Base-by-base conservation (phyloP, 2,888 invertebrate species). In the Latheticus oryzae region DNA sequence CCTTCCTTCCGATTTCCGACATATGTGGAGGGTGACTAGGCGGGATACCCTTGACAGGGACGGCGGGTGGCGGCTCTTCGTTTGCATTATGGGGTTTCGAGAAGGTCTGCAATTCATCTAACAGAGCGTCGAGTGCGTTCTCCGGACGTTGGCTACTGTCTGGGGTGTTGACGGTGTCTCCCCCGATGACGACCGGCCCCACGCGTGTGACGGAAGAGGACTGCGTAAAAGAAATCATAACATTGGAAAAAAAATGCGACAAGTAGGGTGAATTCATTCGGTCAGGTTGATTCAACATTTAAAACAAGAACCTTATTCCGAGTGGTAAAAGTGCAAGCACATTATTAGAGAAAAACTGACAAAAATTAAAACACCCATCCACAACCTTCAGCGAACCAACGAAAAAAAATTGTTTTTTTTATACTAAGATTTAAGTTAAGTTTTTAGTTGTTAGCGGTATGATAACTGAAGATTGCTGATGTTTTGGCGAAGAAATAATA, bases 41-140 rank as follows among this genome's bases (percentile, higher is more conserved):
- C 35, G 67, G 64, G 33, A 73, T 72, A 51, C 75, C 76, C 66
- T 77, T 78, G 28, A 67, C 73, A 30, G 77, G 77, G 55, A 79
- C 71, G 28, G 77, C 74, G 45, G 78, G 76, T 13, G 75, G 75
- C 52, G 76, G 74, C 28, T 76, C 75, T 17, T 24, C 19, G 43
- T 32, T 35, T 12, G 16, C 24, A 11, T 47, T 60, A 35, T 56
- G 80, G 35, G 93, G 93, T 76, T 89, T 88, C 50, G 93, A 88
- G 79, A 93, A 93, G 19, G 93, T 93, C 80, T 94, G 93, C 65
- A 94, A 84, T 80, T 95, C 94, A 79, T 93, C 93, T 91, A 95
- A 82, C 89, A 95, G 81, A 87, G 93, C 93, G 88, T 95, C 95
- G 90, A 95, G 93, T 87, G 94, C 93, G 90, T 94, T 95, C 88